Evolutionary conservation across 1,140 invertebrate genomes (phyloP), one percentile per base, ranked within the genome.

Genomic region (Anthonomus grandis): DNA sequence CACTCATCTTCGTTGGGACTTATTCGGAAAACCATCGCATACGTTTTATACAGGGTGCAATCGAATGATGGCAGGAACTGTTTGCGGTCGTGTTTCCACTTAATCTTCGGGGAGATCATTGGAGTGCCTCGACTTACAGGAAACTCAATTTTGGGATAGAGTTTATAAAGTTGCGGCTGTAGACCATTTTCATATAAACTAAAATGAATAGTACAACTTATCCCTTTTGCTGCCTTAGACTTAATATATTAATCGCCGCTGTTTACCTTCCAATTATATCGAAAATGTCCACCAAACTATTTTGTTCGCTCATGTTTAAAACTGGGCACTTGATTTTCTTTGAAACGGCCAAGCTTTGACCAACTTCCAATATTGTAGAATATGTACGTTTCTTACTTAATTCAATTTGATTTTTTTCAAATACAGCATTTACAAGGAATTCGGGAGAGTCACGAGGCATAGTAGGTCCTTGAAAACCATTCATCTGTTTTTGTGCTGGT

Each of bases 1-100:
- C 85, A 86, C 56, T 87, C 83, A 39, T 85, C 82, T 60, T 89
- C 83, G 3, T 72, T 74, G 0, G 89, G 71, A 22, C 83, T 80
- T 38, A 83, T 47, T 23, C 6, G 31, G 5, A 47, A 18, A 10
- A 4, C 17, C 19, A 18, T 23, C 4, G 21, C 23, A 4, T 22
- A 8, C 8, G 0, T 10, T 13, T 25, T 3, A n/a, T 17, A 19
- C n/a, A 44, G 12, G 1, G 1, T 21, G 15, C 2, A 61, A n/a
- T 48, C 45, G 34, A 38, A 37, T 12, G 24, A n/a, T 15, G 47
- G 64, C 2, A 77, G 67, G 24, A 66, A 72, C 68, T 72, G 74
- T 22, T 71, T 62, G 5, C 75, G 64, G 6, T 69, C 67, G 68
- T 89, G 86, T 61, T 88, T 81, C 86, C 86, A 89, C 58, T 75